Evolutionary conservation across 2,113 vertebrate species (phyloP), one percentile per base, ranked within the genome.

Genomic region (Hyla sarda): DNA sequence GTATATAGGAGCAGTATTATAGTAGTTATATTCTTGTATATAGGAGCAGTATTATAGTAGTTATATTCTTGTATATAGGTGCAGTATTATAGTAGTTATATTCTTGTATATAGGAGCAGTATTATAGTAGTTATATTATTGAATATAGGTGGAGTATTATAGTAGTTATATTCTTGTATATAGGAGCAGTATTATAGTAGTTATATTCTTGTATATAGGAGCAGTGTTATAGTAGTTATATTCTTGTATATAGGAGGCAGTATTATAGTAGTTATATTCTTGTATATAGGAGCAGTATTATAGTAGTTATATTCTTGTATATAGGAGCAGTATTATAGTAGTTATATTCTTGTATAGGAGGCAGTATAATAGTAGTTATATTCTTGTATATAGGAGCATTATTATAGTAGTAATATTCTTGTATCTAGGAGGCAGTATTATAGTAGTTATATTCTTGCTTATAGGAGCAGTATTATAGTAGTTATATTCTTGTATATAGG

Each of bases 251-350:
- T 60, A 65, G 60, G 41, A 41, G 41, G 41, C 41, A 41, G 8
- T 41, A 65, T 65, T 65, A 65, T 65, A 65, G 60, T 30, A 65
- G 60, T 65, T 65, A 65, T 65, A 65, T 41, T 41, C 41, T 41
- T 41, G 41, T 41, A 41, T 41, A 41, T 41, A 41, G 60, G 12
- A 12, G n/a, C n/a, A 30, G 12, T 65, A 65, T 65, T 65, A 65
- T 65, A 65, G 60, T 30, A 65, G 60, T 65, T 65, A 65, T 65
- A 65, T 41, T 41, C 41, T 41, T 41, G 41, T 41, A 41, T 41
- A 41, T 41, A 41, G 23, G 16, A 19, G 41, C 50, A 19, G 2
- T 52, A 41, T 41, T 41, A 41, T 41, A 41, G 41, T 41, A 41
- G 41, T 41, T 41, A 41, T 41, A 41, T 41, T 41, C 41, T 41